These are phyloP conservation scores for Dolichoris vasculosae DNA, from an alignment of 1,140 invertebrate genomes.

Conservation along the genomic window DNA sequence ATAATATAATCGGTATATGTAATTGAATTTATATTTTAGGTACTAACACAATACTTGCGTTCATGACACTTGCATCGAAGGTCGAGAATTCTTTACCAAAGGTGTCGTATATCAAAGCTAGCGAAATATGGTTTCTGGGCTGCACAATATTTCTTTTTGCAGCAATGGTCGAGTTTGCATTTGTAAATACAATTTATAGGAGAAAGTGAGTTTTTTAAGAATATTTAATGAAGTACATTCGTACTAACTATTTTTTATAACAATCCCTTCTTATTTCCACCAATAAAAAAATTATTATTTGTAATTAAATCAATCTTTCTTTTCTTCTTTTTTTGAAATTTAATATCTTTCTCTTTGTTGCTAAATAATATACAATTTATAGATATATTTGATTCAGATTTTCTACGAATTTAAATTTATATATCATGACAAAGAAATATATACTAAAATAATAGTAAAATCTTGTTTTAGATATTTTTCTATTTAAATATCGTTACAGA, in stretches of 20 bases:
- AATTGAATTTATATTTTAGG: conserved; percentile 73
- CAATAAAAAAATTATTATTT: too few species aligned
- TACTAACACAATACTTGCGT: conserved; percentile 89
- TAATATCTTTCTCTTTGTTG: too few species aligned
- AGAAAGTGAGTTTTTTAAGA: conserved; percentile 78
- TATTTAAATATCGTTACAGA: too few species aligned
- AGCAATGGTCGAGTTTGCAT: conserved; percentile 91
- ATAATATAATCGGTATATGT: conserved; percentile 32
- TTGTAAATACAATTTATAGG: conserved; percentile 91
- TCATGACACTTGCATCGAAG: conserved; percentile 89
- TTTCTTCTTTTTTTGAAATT: neutral
- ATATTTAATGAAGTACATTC: too few species aligned
- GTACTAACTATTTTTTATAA: too few species aligned
- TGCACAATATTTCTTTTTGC: conserved; percentile 90
- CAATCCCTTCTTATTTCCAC: too few species aligned
- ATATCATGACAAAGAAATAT: neutral
- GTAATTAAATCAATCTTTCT: neutral
- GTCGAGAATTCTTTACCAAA: conserved; percentile 89
- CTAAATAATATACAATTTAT: too few species aligned
- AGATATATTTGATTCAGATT: too few species aligned
- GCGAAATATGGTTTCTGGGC: conserved; percentile 92
- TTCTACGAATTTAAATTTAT: neutral
- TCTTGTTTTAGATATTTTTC: neutral
- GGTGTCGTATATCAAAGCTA: conserved; percentile 93
- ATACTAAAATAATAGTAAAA: neutral